Conservation (phyloP, 2,888 invertebrate genomes). For the Drosophila putrida region DNA sequence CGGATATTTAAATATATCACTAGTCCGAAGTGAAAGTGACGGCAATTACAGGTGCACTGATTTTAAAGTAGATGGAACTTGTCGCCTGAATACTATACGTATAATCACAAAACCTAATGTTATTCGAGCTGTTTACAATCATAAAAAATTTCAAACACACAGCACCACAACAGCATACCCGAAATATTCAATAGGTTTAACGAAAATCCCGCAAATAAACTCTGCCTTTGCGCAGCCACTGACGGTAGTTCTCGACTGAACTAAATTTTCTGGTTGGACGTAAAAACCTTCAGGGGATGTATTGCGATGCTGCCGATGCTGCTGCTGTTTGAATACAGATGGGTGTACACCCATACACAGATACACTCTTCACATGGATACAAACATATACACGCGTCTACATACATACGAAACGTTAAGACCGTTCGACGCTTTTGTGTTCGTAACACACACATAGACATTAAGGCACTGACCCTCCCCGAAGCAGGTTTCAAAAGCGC, state of each 20-base stretch:
- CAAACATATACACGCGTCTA: slow-evolving; percentile 6
- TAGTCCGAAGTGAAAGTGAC: slow-evolving; percentile 41
- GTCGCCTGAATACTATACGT: slow-evolving; percentile 12
- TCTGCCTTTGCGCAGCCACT: slow-evolving; percentile 83
- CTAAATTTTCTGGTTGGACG: slow-evolving; percentile 83
- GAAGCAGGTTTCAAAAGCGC: slow-evolving; percentile 49
- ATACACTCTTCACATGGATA: slow-evolving; percentile 10
- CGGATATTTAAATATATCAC: slow-evolving; percentile 20
- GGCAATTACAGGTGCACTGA: slow-evolving; percentile 35
- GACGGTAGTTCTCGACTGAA: slow-evolving; percentile 84
- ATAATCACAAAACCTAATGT: slow-evolving; percentile 32
- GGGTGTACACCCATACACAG: slow-evolving; percentile 26
- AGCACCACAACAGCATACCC: slow-evolving; percentile 43
- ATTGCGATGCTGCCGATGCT: slow-evolving; percentile 54
- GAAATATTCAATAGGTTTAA: slow-evolving; percentile 49
- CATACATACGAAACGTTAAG: slow-evolving; percentile 20
- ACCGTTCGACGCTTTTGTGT: slow-evolving; percentile 23
- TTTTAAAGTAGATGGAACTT: slow-evolving; percentile 20
- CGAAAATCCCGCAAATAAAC: slow-evolving; percentile 81
- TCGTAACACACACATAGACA: slow-evolving; percentile 8
- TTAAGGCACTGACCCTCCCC: slow-evolving; percentile 56
- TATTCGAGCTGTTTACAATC: slow-evolving; percentile 36
- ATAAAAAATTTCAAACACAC: slow-evolving; percentile 49
- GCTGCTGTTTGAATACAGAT: slow-evolving; percentile 56
- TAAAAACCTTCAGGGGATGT: slow-evolving; percentile 85